These are phyloP conservation scores for Onychomys arenicola DNA, from an alignment of 2,797 vertebrate genomes.

Conservation along the genomic window DNA sequence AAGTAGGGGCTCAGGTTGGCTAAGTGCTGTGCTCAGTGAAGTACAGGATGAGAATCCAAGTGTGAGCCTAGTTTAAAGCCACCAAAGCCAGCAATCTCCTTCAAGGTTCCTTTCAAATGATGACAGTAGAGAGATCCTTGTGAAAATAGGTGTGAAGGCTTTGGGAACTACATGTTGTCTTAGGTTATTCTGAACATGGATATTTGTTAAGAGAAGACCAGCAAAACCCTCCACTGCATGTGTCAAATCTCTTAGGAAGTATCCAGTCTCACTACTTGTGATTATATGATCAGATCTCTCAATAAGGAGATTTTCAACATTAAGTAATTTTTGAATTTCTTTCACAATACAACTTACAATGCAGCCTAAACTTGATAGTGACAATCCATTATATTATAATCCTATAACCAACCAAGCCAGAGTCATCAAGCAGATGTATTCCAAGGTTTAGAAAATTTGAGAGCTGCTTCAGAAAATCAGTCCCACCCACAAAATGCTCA, in stretches of 20 bases:
- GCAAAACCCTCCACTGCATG: not conserved
- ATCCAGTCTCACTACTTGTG: not conserved
- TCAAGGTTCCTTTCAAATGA: not conserved
- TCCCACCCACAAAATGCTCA: not conserved
- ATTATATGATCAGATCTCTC: not conserved
- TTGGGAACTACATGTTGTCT: not conserved
- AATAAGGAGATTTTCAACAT: not conserved
- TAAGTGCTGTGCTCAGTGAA: not conserved
- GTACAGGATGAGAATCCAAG: not conserved
- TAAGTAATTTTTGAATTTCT: not conserved
- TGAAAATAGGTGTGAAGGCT: not conserved
- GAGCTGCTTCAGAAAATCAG: not conserved
- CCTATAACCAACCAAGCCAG: not conserved
- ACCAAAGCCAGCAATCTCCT: not conserved
- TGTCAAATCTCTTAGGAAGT: not conserved
- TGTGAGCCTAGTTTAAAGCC: not conserved
- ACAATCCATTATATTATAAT: not conserved
- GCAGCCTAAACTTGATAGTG: not conserved
- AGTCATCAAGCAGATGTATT: not conserved
- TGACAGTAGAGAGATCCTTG: not conserved
- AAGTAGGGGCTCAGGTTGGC: no score
- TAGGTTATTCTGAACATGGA: not conserved
- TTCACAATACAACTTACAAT: not conserved
- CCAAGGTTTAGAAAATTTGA: not conserved
- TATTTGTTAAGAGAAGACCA: not conserved